Percentiles rank a stretch among this genome's conserved stretches.
phyloP scores from a whole-genome alignment of 2,113 vertebrate species.

The Oriolus oriolus region DNA sequence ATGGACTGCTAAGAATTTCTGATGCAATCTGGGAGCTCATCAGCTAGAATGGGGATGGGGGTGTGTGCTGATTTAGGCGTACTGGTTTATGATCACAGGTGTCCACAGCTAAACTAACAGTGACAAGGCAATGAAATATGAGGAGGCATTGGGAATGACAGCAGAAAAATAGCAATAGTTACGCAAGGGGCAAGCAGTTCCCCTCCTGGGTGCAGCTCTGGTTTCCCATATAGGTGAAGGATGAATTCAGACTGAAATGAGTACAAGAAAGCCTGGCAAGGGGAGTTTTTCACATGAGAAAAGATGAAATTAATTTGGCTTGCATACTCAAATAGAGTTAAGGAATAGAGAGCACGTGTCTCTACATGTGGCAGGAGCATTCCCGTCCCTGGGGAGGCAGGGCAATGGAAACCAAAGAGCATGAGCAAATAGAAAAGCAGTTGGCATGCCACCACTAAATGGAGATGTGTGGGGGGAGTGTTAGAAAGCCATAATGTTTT shows the following conservation, averaged over 20 bases:
- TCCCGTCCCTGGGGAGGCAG: neutral
- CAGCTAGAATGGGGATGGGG: neutral
- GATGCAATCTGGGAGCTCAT: neutral
- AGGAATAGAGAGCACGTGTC: neutral
- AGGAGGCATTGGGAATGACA: neutral
- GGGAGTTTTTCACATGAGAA: neutral
- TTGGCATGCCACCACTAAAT: neutral
- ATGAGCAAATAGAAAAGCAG: neutral
- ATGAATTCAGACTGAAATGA: neutral
- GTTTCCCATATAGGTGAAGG: neutral
- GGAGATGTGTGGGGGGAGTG: neutral
- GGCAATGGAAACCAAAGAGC: neutral
- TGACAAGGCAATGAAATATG: neutral
- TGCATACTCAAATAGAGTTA: neutral
- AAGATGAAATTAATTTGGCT: neutral
- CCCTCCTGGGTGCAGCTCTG: neutral
- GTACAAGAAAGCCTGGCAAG: neutral
- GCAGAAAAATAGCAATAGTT: neutral
- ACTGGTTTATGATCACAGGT: neutral
- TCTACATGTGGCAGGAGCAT: neutral
- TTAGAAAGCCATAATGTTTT: neutral
- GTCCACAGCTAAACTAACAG: neutral
- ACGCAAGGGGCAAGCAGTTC: neutral
- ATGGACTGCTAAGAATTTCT: neutral
- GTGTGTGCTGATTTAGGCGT: neutral